A percentile compares a stretch with the other conserved stretches of the same genome.
Conservation (phyloP, 2,797 vertebrate genomes). For the Sarcophilus harrisii region DNA sequence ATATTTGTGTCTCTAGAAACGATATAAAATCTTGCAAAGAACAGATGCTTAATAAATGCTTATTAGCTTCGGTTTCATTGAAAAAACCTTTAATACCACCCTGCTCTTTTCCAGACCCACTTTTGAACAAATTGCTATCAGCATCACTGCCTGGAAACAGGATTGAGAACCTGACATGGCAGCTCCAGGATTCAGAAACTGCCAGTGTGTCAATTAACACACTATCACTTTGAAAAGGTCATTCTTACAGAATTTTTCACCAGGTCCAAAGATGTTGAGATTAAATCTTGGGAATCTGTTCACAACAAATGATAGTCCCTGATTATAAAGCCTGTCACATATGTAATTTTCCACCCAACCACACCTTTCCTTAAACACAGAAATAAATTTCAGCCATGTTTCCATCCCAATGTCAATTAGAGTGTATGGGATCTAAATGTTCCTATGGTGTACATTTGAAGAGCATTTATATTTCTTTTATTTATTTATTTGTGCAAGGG, state of each 20-base stretch:
- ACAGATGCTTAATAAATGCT: background rate
- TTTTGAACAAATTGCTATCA: background rate
- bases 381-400: background rate
- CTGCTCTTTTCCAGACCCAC: background rate
- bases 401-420: slow-evolving; percentile 45
- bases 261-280: background rate
- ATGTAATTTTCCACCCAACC: background rate
- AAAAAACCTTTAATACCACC: background rate
- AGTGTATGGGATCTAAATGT: slow-evolving; percentile 44
- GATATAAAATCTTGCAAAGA: background rate
- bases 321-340: slow-evolving; percentile 42
- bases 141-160: background rate
- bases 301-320: slow-evolving; percentile 33
- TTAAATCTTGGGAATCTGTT: slow-evolving; percentile 46
- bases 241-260: slow-evolving; percentile 43
- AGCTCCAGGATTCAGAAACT: slow-evolving; percentile 37
- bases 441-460: slow-evolving; percentile 43
- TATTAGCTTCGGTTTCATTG: background rate
- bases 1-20: background rate
- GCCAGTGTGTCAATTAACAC: slow-evolving; percentile 49
- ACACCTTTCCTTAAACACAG: background rate
- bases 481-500: slow-evolving; percentile 69
- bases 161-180: background rate
- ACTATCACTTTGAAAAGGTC: slow-evolving; percentile 56
- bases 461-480: slow-evolving; percentile 68